phyloP scores from a whole-genome alignment of 2,797 vertebrate genomes.

The Hozukius guyotensis region DNA sequence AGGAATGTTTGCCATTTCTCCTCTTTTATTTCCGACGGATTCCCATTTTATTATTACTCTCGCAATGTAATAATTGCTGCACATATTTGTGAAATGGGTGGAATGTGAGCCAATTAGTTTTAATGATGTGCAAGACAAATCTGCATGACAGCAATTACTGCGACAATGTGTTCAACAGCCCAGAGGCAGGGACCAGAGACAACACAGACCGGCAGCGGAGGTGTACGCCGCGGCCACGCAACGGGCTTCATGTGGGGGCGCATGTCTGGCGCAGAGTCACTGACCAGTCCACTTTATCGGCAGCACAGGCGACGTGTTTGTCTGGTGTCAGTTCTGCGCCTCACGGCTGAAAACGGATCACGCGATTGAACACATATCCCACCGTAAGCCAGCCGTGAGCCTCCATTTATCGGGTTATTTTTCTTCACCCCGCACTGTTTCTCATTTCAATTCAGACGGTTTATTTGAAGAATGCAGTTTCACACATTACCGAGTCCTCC shows the following conservation, averaged over 20 bases:
- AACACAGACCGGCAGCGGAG: slow-evolving; percentile 64
- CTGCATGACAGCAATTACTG: slow-evolving; percentile 85
- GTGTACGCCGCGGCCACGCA: slow-evolving; percentile 28
- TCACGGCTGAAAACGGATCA: slow-evolving; percentile 27
- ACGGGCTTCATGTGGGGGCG: slow-evolving; percentile 51
- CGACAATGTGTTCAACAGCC: slow-evolving; percentile 78
- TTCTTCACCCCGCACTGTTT: slow-evolving; percentile 25
- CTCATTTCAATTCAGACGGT: slow-evolving; percentile 37
- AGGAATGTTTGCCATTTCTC: slow-evolving; percentile 81
- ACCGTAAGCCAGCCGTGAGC: not conserved
- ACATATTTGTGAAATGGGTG: slow-evolving; percentile 82
- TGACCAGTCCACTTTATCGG: slow-evolving; percentile 57
- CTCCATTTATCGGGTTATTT: slow-evolving; percentile 36
- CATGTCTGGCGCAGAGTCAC: slow-evolving; percentile 58
- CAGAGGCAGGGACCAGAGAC: slow-evolving; percentile 71
- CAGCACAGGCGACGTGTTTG: slow-evolving; percentile 46
- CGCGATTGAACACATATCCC: slow-evolving; percentile 22
- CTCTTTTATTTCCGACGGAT: slow-evolving; percentile 78
- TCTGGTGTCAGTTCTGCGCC: slow-evolving; percentile 42
- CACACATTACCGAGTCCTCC: slow-evolving; percentile 41
- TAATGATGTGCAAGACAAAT: slow-evolving; percentile 86
- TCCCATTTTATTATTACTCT: slow-evolving; percentile 79
- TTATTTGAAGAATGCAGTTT: slow-evolving; percentile 54
- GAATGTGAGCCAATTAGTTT: slow-evolving; percentile 88
- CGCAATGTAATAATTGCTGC: slow-evolving; percentile 80